phyloP scores from a whole-genome alignment of 92 coral and sea anemone genomes.

The Palythoa grandis region DNA sequence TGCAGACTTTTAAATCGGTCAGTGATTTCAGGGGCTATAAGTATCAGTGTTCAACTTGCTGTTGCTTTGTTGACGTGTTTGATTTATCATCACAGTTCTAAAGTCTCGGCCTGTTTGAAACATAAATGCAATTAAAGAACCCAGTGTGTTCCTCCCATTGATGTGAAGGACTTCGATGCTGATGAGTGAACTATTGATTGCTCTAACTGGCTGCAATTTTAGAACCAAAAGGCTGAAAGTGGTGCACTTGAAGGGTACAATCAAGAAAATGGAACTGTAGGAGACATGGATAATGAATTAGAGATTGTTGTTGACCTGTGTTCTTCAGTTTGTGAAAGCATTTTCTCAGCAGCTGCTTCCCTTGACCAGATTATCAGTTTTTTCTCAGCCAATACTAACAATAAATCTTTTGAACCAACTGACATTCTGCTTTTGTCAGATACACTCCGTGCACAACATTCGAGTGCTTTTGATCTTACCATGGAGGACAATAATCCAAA shows the following conservation, averaged over 20 bases:
- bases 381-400: conserved; percentile 11
- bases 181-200: conserved; percentile 12
- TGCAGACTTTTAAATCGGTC: conserved; percentile 43
- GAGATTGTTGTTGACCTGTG: conserved; percentile 27
- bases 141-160: conserved; percentile 31
- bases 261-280: neutral
- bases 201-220: too few species aligned
- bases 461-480: neutral
- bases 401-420: conserved; percentile 23
- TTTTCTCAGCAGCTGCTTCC: conserved; percentile 18
- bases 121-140: conserved; percentile 29
- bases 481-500: too few species aligned
- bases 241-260: neutral
- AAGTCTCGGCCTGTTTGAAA: neutral
- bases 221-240: too few species aligned
- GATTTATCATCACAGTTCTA: conserved; percentile 18
- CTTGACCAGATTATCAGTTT: conserved; percentile 1
- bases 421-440: conserved; percentile 28
- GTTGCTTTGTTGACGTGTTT: conserved; percentile 36
- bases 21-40: conserved; percentile 39
- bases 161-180: neutral
- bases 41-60: conserved; percentile 45
- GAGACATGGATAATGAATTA: conserved; percentile 18
- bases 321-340: conserved; percentile 35
- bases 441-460: conserved; percentile 1